Conservation (phyloP, 2,797 vertebrate species). For the Danio aesculapii region DNA sequence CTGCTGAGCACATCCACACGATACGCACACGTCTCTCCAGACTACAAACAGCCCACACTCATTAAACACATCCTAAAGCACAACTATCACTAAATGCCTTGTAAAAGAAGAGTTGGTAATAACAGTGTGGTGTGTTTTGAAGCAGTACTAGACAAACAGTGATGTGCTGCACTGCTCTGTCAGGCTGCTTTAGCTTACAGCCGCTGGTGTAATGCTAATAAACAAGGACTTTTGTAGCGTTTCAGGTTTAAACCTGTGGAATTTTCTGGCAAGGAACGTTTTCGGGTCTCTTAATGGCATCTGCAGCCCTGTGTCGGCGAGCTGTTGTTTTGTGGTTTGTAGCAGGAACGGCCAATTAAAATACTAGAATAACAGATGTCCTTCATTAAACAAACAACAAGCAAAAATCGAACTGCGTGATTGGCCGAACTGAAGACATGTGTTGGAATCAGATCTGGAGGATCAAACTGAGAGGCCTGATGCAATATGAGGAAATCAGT, state of each 20-base stretch:
- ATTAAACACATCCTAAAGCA: conserved; percentile 20
- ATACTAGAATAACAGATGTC: conserved; percentile 62
- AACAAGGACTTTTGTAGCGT: conserved; percentile 17
- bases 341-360: conserved; percentile 52
- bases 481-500: neutral
- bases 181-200: neutral
- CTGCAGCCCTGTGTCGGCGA: conserved; percentile 18
- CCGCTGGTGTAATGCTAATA: conserved; percentile 5
- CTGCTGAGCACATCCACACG: conserved; percentile 1
- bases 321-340: conserved; percentile 40
- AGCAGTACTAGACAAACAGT: neutral
- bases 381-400: conserved; percentile 58
- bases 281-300: conserved; percentile 33
- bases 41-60: neutral
- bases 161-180: neutral
- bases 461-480: neutral
- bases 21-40: neutral
- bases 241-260: conserved; percentile 17
- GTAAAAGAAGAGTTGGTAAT: conserved; percentile 20
- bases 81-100: conserved; percentile 30
- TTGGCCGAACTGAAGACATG: neutral
- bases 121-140: neutral
- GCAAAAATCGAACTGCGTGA: conserved; percentile 23
- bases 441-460: conserved; percentile 14
- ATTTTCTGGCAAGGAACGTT: conserved; percentile 27